Conservation (phyloP, 2,797 vertebrate genomes). For the Botia kubotai region DNA sequence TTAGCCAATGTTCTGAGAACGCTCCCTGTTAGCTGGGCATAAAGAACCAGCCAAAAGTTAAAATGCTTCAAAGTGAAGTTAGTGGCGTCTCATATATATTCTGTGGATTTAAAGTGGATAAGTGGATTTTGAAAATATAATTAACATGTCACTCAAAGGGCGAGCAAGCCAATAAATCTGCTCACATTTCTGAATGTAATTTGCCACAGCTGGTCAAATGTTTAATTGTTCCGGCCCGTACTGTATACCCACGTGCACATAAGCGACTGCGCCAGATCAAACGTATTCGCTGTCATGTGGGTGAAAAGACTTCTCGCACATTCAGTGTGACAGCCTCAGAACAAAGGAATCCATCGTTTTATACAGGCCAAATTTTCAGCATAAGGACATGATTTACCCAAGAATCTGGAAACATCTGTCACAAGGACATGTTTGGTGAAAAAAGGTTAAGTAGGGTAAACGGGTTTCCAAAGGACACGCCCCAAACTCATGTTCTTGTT, state of each 20-base stretch:
- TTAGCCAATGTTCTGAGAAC: too few species aligned
- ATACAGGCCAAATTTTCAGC: slow-evolving; percentile 30
- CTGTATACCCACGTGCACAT: not conserved
- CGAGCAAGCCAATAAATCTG: not conserved
- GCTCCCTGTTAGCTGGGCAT: too few species aligned
- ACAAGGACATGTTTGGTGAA: slow-evolving; percentile 8
- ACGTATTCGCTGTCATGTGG: not conserved
- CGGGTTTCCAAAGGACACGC: not conserved
- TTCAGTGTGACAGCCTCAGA: not conserved
- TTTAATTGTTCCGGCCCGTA: not conserved
- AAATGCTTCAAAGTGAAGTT: too few species aligned
- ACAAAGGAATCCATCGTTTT: not conserved
- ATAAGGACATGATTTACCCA: slow-evolving; percentile 52
- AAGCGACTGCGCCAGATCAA: not conserved
- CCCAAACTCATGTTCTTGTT: not conserved
- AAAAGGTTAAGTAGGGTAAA: slow-evolving; percentile 40
- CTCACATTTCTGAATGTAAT: not conserved
- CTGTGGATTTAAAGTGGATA: not conserved
- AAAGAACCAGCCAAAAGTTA: not conserved
- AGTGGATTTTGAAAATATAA: not conserved
- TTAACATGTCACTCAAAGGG: not conserved
- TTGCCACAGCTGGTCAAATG: not conserved
- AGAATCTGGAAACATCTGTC: slow-evolving; percentile 49
- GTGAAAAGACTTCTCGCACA: not conserved
- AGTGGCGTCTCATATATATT: not conserved